Conservation (phyloP, 2,888 invertebrate genomes). For the Dysmachus trigonus region DNA sequence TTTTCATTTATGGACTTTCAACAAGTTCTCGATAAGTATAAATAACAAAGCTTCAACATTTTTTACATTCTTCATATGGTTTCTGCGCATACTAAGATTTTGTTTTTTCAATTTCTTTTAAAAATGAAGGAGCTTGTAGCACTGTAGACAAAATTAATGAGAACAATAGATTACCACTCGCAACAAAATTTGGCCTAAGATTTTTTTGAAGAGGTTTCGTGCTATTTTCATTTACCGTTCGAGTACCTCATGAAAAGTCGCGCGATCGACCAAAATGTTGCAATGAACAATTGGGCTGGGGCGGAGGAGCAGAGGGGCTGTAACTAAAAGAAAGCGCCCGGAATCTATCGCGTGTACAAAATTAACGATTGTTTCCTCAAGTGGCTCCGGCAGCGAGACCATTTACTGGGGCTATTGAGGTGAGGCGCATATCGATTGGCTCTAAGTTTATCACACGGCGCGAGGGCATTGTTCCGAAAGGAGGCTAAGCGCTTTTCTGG, state of each 20-base stretch:
- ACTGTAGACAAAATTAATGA: too few relatives aligned
- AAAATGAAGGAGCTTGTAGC: too few relatives aligned
- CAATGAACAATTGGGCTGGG: neutral
- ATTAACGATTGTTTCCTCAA: neutral
- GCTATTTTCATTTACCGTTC: neutral
- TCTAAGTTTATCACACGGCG: neutral
- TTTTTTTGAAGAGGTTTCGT: neutral
- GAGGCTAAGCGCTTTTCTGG: neutral
- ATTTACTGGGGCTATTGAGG: neutral
- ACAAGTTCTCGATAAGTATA: too few relatives aligned
- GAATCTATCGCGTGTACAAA: neutral
- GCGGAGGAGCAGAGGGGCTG: neutral
- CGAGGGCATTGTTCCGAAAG: slow-evolving; percentile 24
- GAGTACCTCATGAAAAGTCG: neutral
- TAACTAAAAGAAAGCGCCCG: neutral
- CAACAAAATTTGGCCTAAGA: neutral
- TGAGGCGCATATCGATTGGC: neutral
- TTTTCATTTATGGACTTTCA: too few relatives aligned
- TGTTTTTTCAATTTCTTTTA: too few relatives aligned
- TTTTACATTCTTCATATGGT: too few relatives aligned
- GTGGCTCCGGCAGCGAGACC: neutral
- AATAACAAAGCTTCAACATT: too few relatives aligned
- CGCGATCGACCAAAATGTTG: neutral
- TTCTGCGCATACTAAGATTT: too few relatives aligned
- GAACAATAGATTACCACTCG: too few relatives aligned